Evolutionary conservation across 2,888 invertebrate genomes (phyloP), one percentile per base, ranked within the genome.

Genomic region (Erebia ligea): DNA sequence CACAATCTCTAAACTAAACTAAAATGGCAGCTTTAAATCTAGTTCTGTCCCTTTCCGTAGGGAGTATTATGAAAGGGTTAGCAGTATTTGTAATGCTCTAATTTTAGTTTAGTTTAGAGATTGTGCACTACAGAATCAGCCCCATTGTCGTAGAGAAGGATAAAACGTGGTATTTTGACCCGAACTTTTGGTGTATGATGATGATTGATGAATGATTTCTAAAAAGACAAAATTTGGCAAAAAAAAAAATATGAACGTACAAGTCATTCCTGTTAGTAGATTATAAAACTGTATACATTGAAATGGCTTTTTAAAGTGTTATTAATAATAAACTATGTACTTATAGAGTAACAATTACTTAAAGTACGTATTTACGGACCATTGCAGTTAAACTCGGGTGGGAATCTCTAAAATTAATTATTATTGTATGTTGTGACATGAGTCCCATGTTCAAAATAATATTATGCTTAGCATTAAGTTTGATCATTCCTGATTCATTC

Each of bases 401-500:
- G 52, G 67, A 67, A 67, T 67, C 67, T 67, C 67, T 67, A 50
- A 54, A 67, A 50, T 17, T 67, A 50, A 25, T 21, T 54, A 17
- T 54, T 54, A 56, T 40, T 56, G 15, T 56, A 57, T 59, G 25
- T 54, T 54, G 8, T 52, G 64, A n/a, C 19, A n/a, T 61, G 52
- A 61, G 52, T 67, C 58, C 57, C 74, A 72, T 65, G 65, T 73
- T 73, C 70, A 71, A 75, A 48, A 42, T 59, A 17, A 73, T 70
- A 73, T 13, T 2, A 45, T 45, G 45, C 13, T 45, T 79, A 78
- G 77, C 77, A 77, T 82, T 79, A 79, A 77, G 69, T 48, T 57
- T 62, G 34, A 61, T 82, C 84, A 88, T 88, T 89, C 86, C 86
- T 75, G 67, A 79, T 78, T 79, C 84, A 88, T 90, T 90, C 87